Base-by-base conservation (phyloP, 2,113 vertebrate species). In the sheep (Ovis aries) region DNA sequence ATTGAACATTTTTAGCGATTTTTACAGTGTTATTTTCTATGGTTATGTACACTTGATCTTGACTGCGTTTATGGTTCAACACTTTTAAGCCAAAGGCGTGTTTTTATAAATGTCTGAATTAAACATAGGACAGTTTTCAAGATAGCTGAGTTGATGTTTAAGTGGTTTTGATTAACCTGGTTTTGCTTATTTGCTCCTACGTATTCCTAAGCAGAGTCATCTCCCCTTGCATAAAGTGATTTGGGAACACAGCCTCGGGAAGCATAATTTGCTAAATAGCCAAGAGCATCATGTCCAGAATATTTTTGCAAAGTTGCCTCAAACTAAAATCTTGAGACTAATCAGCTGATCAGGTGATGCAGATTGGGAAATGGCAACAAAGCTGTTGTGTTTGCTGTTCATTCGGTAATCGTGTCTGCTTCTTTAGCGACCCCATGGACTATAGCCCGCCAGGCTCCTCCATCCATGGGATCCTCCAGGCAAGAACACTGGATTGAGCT, bases 101-200 rank as follows among this genome's bases (percentile, higher is more conserved):
- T 84, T 95, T 94, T 93, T 91, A 81, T 91, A 85, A 48, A 74
- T 90, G 29, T 88, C 25, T 97, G 92, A 95, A 96, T 96, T 95
- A 96, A 96, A 91, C 78, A 82, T 27, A 52, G 48, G 67, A 57
- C 4, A 71, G 36, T 90, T 90, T 96, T 48, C 80, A 71, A 91
- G 86, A 85, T 52, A 90, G 64, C 84, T 16, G 59, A 94, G 90
- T 93, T 92, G 85, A 84, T 2, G 1, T 90, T 48, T 94, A 96
- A 96, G 67, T 95, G 91, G 64, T 96, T 96, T 92, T 94, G 93
- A 96, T 97, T 91, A 96, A 97, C 93, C 95, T 87, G 95, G 31
- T 84, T 95, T 94, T 88, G 53, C 85, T 96, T 71, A 85, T 96
- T 95, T 97, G 53, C 92, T 96, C 78, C 85, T 71, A 83, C 92